These are phyloP conservation scores for Macropodus opercularis DNA, from an alignment of 2,797 vertebrate genomes.

Conservation along the genomic window DNA sequence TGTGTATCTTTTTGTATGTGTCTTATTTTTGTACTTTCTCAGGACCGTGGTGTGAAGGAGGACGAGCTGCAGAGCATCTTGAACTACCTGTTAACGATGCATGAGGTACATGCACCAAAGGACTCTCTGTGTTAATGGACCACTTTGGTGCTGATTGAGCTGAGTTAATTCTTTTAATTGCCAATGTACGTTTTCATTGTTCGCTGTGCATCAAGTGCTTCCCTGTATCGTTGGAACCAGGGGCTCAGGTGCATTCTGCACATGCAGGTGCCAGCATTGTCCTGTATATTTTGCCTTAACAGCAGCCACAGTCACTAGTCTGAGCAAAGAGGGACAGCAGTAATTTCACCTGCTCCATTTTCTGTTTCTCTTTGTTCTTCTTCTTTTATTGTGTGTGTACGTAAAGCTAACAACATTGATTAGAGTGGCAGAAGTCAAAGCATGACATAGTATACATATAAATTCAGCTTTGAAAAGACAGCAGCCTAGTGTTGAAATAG, in stretches of 20 bases:
- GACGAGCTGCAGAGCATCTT: constrained; percentile 96
- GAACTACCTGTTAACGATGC: constrained; percentile 94
- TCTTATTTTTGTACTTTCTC: constrained; percentile 34
- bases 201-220: not conserved
- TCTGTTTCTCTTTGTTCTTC: not conserved
- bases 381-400: not conserved
- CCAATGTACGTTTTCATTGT: not conserved
- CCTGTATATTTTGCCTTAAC: constrained; percentile 4
- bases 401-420: no score
- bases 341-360: not conserved
- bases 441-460: no score
- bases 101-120: constrained; percentile 85
- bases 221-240: not conserved
- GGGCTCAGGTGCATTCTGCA: constrained; percentile 10
- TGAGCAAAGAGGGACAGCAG: constrained; percentile 4
- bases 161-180: constrained; percentile 18
- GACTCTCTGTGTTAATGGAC: constrained; percentile 28
- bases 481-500: no score
- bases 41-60: constrained; percentile 95
- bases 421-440: no score
- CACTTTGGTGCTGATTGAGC: constrained; percentile 5
- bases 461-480: no score
- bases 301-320: constrained; percentile 11
- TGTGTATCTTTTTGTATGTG: not conserved
- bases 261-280: constrained; percentile 3